Conservation (phyloP, 1,140 invertebrate genomes). For the Melanaphis sacchari region DNA sequence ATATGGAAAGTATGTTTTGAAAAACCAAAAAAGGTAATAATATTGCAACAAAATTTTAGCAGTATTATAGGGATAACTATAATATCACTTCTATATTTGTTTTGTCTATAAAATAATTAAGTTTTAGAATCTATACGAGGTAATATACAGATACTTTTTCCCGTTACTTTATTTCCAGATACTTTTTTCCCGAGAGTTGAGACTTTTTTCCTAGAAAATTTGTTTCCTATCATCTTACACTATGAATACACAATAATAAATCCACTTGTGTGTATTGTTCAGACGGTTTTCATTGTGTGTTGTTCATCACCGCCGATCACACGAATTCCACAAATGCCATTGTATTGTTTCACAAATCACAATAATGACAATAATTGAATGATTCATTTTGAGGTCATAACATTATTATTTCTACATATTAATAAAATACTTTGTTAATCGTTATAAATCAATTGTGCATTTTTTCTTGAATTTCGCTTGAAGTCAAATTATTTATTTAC, state of each 20-base stretch:
- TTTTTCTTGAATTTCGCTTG: no score
- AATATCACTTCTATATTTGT: background rate
- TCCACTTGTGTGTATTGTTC: background rate
- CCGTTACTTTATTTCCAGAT: background rate
- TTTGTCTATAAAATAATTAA: background rate
- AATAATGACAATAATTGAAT: slow-evolving; percentile 4
- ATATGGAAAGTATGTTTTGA: no score
- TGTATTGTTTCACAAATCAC: background rate
- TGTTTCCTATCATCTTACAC: background rate
- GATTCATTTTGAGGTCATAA: background rate
- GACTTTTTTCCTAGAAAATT: background rate
- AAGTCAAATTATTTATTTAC: no score
- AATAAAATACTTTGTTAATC: background rate
- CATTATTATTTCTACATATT: background rate
- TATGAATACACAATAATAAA: background rate
- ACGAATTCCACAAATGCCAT: background rate
- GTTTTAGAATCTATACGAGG: background rate
- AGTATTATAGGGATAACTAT: background rate
- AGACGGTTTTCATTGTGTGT: background rate
- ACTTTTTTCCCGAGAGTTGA: background rate
- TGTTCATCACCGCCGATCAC: background rate
- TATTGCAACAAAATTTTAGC: no score
- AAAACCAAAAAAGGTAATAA: background rate
- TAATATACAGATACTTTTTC: background rate
- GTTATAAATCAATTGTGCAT: background rate